Evolutionary conservation across 2,888 invertebrate genomes (phyloP).

Genomic region (Serripes groenlandicus): DNA sequence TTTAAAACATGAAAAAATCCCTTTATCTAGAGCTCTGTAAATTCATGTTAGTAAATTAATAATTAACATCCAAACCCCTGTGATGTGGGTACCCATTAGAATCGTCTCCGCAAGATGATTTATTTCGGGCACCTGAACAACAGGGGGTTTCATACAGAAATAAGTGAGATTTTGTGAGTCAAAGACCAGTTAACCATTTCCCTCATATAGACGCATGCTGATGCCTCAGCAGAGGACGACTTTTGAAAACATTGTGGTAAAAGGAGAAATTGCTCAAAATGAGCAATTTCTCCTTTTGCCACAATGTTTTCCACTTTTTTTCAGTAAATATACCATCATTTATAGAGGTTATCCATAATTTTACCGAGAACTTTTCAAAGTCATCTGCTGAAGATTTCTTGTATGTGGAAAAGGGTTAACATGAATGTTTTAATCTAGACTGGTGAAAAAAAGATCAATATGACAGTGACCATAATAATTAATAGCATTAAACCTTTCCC

Average conservation of each 20-base stretch:
- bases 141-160: too few relatives aligned
- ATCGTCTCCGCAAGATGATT: neutral
- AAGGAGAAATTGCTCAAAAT: neutral
- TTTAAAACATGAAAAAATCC: neutral
- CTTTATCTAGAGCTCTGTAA: neutral
- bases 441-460: too few relatives aligned
- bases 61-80: neutral
- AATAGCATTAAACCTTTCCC: too few relatives aligned
- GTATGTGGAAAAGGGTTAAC: too few relatives aligned
- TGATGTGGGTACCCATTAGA: neutral
- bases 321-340: too few relatives aligned
- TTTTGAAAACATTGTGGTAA: constrained; percentile 2
- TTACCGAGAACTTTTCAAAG: too few relatives aligned
- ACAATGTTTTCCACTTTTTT: too few relatives aligned
- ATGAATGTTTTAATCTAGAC: too few relatives aligned
- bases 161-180: neutral
- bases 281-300: constrained; percentile 7
- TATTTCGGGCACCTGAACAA: neutral
- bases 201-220: neutral
- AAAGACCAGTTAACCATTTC: neutral
- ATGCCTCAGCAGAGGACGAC: neutral
- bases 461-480: too few relatives aligned
- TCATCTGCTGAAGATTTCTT: too few relatives aligned
- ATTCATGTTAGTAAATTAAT: neutral
- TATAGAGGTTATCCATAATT: too few relatives aligned